Base-by-base conservation (phyloP, 2,797 vertebrate genomes). In the Acanthurus leucopareius region DNA sequence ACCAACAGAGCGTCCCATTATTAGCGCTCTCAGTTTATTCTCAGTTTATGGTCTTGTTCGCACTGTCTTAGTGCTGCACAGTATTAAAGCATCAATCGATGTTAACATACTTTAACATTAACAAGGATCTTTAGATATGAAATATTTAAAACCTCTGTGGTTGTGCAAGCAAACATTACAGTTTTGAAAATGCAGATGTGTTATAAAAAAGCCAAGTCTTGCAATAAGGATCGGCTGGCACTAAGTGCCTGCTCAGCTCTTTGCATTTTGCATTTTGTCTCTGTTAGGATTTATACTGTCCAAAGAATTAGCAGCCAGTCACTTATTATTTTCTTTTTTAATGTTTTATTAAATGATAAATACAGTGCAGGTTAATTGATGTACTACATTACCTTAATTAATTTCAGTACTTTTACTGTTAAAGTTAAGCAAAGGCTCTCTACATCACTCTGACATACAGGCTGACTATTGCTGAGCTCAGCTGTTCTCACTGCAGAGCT, bases 401-500 rank as follows among this genome's bases (percentile, higher is more conserved):
- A 79, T 60, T 69, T 69, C 52, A 4, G 19, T 32, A 0, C 42
- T 11, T 60, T 28, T 2, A 2, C 68, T 60, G 57, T 35, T 10
- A 47, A 70, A 79, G 82, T 86, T 82, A 59, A 65, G 51, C 56
- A 28, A 0, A 56, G 58, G 59, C 51, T 57, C 44, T 10, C 19
- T 51, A 48, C 13, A 42, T 68, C 70, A 71, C 48, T 38, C 67
- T 28, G 22, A 71, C 32, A 62, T 49, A n/a, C 20, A 47, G 0
- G 61, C 60, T 82, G 44, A 67, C 73, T 62, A 69, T 38, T 73
- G 77, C 86, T 66, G 72, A 81, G 54, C 72, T 78, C 76, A 38
- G 80, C 78, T 65, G 75, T 60, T 85, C 69, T 63, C 52, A 51
- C 57, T 57, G 61, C 77, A 73, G 63, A 57, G 52, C 64, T 73